Percentiles rank a stretch among this genome's conserved stretches.
Evolutionary conservation across 1,140 invertebrate species (phyloP).

Genomic region (Radopholus similis): DNA sequence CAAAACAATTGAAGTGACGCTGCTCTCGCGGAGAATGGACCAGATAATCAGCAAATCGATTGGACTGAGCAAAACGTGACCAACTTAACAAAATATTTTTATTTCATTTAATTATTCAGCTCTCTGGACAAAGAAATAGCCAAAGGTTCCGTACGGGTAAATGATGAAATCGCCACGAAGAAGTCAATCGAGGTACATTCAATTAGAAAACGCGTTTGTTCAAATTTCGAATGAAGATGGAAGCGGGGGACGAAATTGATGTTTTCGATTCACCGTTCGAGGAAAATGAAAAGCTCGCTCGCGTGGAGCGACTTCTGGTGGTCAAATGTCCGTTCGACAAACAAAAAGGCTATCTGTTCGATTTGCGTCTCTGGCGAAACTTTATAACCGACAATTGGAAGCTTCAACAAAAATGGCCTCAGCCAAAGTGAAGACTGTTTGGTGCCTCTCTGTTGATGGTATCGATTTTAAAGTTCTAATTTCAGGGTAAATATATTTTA

Average conservation of each 20-base stretch:
- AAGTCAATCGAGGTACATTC: too few species aligned
- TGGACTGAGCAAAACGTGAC: not conserved
- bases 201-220: not conserved
- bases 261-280: constrained; percentile 18
- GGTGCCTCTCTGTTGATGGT: too few species aligned
- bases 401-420: too few species aligned
- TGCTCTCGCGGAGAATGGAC: constrained; percentile 1
- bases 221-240: not conserved
- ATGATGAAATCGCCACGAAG: not conserved
- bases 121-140: not conserved
- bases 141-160: not conserved
- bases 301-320: not conserved
- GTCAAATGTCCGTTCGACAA: not conserved
- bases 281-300: constrained; percentile 6
- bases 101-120: not conserved
- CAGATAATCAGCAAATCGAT: not conserved
- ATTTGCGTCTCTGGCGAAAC: not conserved
- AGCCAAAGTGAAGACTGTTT: too few species aligned
- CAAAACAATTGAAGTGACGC: not conserved
- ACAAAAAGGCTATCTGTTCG: not conserved
- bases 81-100: not conserved
- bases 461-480: too few species aligned
- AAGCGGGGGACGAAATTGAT: constrained; percentile 18
- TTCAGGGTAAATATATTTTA: too few species aligned
- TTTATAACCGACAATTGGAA: not conserved